Percentiles rank a stretch among this genome's conserved stretches.
Evolutionary conservation across 2,113 vertebrate species (phyloP).

Genomic region (Dipodomys spectabilis): DNA sequence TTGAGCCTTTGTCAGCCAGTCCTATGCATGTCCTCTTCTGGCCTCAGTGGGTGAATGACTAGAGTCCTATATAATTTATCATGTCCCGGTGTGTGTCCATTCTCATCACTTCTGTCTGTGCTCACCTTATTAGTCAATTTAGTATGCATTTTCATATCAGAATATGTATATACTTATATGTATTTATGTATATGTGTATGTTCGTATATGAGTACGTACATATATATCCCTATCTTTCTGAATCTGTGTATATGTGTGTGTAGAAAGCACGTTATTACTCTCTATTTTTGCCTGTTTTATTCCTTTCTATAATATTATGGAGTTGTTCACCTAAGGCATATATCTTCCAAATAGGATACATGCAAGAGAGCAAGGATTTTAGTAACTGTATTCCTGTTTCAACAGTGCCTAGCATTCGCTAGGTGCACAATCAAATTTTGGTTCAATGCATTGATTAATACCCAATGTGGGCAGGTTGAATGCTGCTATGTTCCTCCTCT

Average conservation of each 20-base stretch:
- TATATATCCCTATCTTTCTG: too few relatives aligned
- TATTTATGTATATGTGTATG: background rate
- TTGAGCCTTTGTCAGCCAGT: too few relatives aligned
- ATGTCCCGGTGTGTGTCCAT: background rate
- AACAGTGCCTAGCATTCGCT: background rate
- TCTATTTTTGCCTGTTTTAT: background rate
- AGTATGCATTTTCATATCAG: background rate
- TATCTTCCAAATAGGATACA: background rate
- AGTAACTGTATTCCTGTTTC: background rate
- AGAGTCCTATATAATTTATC: too few relatives aligned
- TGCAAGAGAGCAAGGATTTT: background rate
- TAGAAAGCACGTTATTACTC: too few relatives aligned
- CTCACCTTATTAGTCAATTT: background rate
- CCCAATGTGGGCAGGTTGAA: background rate
- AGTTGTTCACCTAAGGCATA: background rate
- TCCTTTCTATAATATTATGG: background rate
- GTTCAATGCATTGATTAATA: background rate
- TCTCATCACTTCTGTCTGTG: background rate
- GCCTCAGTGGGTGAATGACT: too few relatives aligned
- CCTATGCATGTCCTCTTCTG: too few relatives aligned
- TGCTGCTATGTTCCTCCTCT: background rate
- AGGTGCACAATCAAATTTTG: background rate
- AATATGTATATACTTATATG: background rate
- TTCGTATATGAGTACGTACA: too few relatives aligned
- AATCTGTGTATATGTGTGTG: too few relatives aligned